These are phyloP conservation scores for Didymodactylos carnosus DNA, from an alignment of 2,888 invertebrate species.

Conservation along the genomic window DNA sequence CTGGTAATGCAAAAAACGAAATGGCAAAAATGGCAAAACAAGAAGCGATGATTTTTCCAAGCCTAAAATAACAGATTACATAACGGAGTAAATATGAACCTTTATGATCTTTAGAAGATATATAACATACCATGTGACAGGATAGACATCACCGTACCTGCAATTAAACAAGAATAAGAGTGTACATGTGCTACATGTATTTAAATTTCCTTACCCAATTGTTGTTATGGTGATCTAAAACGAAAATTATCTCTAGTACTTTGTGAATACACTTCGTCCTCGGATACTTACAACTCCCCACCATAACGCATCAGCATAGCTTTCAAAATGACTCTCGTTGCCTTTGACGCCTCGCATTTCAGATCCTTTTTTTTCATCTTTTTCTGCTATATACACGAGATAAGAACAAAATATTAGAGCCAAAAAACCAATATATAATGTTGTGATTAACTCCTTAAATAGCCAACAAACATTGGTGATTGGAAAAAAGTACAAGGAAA, in stretches of 20 bases:
- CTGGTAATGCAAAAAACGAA: constrained; percentile 64
- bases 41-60: constrained; percentile 58
- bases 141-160: not conserved
- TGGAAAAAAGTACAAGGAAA: not conserved
- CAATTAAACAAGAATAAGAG: not conserved
- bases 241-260: not conserved
- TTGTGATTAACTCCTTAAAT: constrained; percentile 38
- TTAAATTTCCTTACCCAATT: not conserved
- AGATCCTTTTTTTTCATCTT: constrained; percentile 40
- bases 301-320: constrained; percentile 66
- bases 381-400: constrained; percentile 66
- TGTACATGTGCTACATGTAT: not conserved
- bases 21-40: constrained; percentile 68
- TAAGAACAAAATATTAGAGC: constrained; percentile 40
- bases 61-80: too few relatives aligned
- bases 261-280: not conserved
- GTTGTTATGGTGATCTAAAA: not conserved
- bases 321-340: constrained; percentile 40
- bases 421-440: constrained; percentile 39
- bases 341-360: not conserved
- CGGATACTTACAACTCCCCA: constrained; percentile 47
- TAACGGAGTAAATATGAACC: too few relatives aligned
- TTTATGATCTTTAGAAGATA: too few relatives aligned
- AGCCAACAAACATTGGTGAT: not conserved
- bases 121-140: not conserved